Evolutionary conservation across 2,113 vertebrate species (phyloP).

Genomic region (Chitala chitala): DNA sequence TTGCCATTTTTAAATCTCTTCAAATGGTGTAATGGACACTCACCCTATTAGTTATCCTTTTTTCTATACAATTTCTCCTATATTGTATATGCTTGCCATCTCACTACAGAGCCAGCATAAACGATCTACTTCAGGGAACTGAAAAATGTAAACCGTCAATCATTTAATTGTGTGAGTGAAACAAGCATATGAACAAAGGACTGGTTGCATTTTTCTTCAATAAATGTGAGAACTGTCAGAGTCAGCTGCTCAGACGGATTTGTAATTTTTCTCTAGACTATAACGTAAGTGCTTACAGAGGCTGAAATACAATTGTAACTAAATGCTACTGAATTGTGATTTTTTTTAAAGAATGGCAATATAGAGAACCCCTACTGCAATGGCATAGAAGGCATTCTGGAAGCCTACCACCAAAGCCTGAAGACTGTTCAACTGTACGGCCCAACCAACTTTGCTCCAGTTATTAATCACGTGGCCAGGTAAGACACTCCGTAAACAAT

Average conservation of each 20-base stretch:
- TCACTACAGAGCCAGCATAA: too few species aligned
- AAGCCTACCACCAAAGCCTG: conserved; percentile 88
- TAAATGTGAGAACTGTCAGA: neutral
- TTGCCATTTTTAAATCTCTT: neutral
- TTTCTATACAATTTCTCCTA: too few species aligned
- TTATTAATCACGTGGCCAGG: conserved; percentile 91
- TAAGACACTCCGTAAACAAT: conserved; percentile 36
- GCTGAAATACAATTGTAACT: neutral
- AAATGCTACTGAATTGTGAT: neutral
- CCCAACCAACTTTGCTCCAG: conserved; percentile 89
- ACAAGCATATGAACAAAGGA: conserved; percentile 2
- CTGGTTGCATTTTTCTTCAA: neutral
- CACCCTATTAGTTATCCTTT: neutral
- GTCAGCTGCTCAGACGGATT: neutral
- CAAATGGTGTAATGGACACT: neutral
- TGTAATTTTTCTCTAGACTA: neutral
- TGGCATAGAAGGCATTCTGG: conserved; percentile 88
- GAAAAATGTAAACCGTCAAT: neutral
- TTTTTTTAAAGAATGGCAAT: conserved; percentile 74
- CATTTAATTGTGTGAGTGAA: conserved; percentile 9
- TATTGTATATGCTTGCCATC: too few species aligned
- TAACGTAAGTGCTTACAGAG: neutral
- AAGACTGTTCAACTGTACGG: conserved; percentile 91
- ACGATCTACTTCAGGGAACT: neutral
- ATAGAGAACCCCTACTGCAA: conserved; percentile 84